Percentiles rank a stretch among this genome's conserved stretches.
phyloP scores from a whole-genome alignment of 1,140 invertebrate species.

The Drosophila rufa region DNA sequence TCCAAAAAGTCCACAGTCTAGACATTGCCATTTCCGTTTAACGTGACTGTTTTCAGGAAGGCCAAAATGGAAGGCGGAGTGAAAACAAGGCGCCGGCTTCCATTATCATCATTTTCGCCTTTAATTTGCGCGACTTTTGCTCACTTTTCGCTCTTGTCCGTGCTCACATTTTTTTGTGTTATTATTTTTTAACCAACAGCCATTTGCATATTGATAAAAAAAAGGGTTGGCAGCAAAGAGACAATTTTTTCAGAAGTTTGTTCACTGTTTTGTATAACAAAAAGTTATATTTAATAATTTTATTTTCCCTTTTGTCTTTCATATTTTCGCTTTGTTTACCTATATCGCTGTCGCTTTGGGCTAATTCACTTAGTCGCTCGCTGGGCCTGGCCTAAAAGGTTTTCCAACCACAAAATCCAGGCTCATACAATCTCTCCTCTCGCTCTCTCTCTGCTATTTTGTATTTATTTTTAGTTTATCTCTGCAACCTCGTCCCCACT shows the following conservation, averaged over 20 bases:
- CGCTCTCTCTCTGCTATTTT: background rate
- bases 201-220: slow-evolving; percentile 66
- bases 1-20: slow-evolving; percentile 71
- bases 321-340: slow-evolving; percentile 22
- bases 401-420: slow-evolving; percentile 47
- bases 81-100: slow-evolving; percentile 33
- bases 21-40: slow-evolving; percentile 82
- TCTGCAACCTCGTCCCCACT: background rate
- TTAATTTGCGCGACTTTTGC: slow-evolving; percentile 58
- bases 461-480: slow-evolving; percentile 48
- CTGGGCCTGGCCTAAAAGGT: slow-evolving; percentile 38
- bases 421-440: background rate
- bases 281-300: slow-evolving; percentile 44
- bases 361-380: slow-evolving; percentile 50
- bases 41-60: slow-evolving; percentile 66
- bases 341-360: slow-evolving; percentile 25
- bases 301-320: slow-evolving; percentile 24
- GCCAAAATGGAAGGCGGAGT: slow-evolving; percentile 17
- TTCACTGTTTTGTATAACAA: slow-evolving; percentile 23
- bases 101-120: slow-evolving; percentile 60
- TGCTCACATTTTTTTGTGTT: slow-evolving; percentile 25
- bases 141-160: slow-evolving; percentile 59
- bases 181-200: slow-evolving; percentile 15
- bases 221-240: slow-evolving; percentile 7
- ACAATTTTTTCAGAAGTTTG: slow-evolving; percentile 7